Base-by-base conservation (phyloP, 1,140 invertebrate species). In the Elymnias hypermnestra region DNA sequence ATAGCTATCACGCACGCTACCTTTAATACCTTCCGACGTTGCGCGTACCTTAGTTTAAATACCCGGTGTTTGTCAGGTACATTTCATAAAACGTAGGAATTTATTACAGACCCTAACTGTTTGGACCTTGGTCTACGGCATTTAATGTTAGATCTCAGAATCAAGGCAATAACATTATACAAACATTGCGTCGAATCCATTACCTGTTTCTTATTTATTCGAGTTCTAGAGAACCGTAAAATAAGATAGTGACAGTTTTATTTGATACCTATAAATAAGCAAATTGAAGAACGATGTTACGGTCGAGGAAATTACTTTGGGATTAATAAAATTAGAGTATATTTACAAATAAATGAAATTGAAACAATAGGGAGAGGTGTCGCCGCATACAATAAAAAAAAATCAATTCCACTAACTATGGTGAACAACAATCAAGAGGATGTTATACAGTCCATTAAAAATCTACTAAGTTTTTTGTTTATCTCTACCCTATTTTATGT, bases 1-100 rank as follows among this genome's bases (percentile, higher is more conserved):
- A 78, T 78, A 53, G 53, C 53, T 63, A 75, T 75, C 72, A 51
- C 46, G 43, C 70, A 73, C 67, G 69, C 64, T 49, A 66, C 46
- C 57, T 53, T 53, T 53, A 51, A 44, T 46, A 43, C 29, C 29
- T 18, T 26, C 51, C 43, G 33, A 38, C 48, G 25, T 38, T 13
- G 42, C 53, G 52, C 48, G 48, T 62, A 54, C 39, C 36, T 53
- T 46, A 59, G 45, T 58, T 57, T 50, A 63, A 66, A 58, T 51
- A 62, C 51, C 41, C 25, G 41, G 19, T 15, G 29, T 33, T 33
- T 33, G 29, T 33, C 1, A 33, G 41, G 38, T 37, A 51, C 48
- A 45, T 53, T 64, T 60, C 48, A 60, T 60, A 60, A 57, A 60
- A 50, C 44, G 29, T 43, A 48, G 40, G 51, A 64, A 49, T 54